Evolutionary conservation across 2,888 invertebrate genomes (phyloP), one percentile per base, ranked within the genome.

Genomic region (Microdon myrmicae): DNA sequence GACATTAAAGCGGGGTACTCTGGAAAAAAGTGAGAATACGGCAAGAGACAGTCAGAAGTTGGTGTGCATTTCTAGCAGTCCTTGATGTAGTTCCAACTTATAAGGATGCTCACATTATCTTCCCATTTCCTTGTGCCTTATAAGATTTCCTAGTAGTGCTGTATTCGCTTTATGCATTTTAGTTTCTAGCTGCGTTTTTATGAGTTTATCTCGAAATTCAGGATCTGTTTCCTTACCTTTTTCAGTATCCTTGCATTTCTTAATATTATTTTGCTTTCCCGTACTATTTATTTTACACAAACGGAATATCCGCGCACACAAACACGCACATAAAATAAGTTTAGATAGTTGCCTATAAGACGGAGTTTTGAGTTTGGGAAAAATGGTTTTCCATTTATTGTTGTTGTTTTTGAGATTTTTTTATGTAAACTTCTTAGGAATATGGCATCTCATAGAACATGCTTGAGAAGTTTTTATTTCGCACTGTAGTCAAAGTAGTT

Each of bases 21-120:
- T 16, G 9, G 3, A 23, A 32, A 23, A 43, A 8, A n/a, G 10
- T 19, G 38, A 28, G 32, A 37, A 14, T 41, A 28, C 8, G 3
- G 22, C 28, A 41, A 17, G 10, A 19, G 12, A 19, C 48, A 35
- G 35, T 10, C 22, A n/a, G n/a, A n/a, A n/a, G n/a, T n/a, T 22
- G 26, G 38, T 51, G 34, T 61, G 61, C 61, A 45, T 22, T 64
- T 56, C 51, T 41, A 47, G 51, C 56, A 51, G 35, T 39, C 51
- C 25, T 49, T 22, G 29, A 38, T 23, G 31, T 38, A 31, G 37
- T 43, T 44, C 12, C 8, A 32, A 43, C 19, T 35, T 41, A 10
- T 28, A 56, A 51, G 58, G 64, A 64, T 51, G 41, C 51, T n/a
- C n/a, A 31, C n/a, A 17, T 20, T 25, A 49, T 47, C 28, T 56